phyloP scores from a whole-genome alignment of 1,140 invertebrate genomes.

The Lamellibrachia luymesi region DNA sequence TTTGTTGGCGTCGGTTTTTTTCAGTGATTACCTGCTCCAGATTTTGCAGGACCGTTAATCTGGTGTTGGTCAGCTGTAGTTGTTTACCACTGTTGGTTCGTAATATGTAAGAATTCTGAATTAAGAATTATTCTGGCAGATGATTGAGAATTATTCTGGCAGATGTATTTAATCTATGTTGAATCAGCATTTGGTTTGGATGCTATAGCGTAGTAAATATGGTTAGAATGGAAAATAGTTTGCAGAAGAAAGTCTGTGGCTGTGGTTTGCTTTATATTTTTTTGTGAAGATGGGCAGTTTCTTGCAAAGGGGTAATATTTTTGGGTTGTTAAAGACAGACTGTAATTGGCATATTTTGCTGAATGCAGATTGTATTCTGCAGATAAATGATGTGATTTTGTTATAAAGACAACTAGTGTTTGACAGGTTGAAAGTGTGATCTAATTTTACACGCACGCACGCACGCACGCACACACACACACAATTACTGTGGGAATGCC shows the following conservation, averaged over 20 bases:
- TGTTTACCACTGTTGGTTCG: not conserved
- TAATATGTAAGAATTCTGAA: not conserved
- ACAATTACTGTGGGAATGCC: not conserved
- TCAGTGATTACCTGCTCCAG: not conserved
- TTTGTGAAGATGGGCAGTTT: not conserved
- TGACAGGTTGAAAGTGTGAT: not conserved
- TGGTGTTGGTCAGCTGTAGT: not conserved
- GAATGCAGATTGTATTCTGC: not conserved
- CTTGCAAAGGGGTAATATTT: not conserved
- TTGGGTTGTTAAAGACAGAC: not conserved
- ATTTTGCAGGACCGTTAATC: not conserved
- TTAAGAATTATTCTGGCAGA: not conserved
- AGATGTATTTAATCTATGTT: too few species aligned
- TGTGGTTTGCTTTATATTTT: not conserved
- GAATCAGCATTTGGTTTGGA: too few species aligned
- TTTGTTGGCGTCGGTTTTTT: not conserved
- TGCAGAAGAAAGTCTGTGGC: too few species aligned
- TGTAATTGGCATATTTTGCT: not conserved
- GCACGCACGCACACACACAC: not conserved
- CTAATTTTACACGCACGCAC: not conserved
- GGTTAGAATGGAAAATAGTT: too few species aligned
- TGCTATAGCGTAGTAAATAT: too few species aligned
- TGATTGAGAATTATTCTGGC: not conserved
- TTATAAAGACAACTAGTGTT: not conserved
- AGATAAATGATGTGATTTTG: too few species aligned